Evolutionary conservation across 2,888 invertebrate genomes (phyloP).

Genomic region (Tribolium freemani): DNA sequence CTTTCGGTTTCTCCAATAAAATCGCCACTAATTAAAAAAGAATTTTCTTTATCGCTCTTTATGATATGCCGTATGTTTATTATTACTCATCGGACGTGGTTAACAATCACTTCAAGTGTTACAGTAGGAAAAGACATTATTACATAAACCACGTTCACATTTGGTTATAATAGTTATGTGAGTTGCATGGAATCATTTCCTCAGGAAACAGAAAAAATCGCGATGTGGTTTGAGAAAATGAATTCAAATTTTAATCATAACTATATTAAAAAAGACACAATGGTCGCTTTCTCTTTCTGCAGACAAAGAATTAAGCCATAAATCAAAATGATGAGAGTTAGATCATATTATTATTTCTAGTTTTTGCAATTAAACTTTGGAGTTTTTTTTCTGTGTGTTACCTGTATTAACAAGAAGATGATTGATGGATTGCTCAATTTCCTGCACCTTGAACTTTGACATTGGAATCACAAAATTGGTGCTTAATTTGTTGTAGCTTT

Average conservation of each 20-base stretch:
- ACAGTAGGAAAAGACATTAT: slow-evolving; percentile 6
- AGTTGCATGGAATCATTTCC: slow-evolving; percentile 7
- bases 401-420: neutral
- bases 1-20: slow-evolving; percentile 8
- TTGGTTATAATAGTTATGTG: slow-evolving; percentile 25
- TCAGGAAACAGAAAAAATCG: slow-evolving; percentile 6
- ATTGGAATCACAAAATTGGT: neutral
- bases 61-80: neutral
- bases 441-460: neutral
- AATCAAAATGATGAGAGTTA: slow-evolving; percentile 14
- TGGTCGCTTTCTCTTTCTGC: neutral
- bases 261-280: slow-evolving; percentile 1
- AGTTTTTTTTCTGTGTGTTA: neutral
- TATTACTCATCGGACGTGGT: slow-evolving; percentile 9
- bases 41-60: neutral
- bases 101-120: neutral
- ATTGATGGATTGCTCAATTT: too few relatives aligned
- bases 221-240: neutral
- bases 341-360: slow-evolving; percentile 1
- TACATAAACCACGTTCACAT: slow-evolving; percentile 25
- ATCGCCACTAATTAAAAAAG: neutral
- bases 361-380: slow-evolving; percentile 2
- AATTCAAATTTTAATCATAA: neutral
- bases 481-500: neutral
- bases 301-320: slow-evolving; percentile 5